phyloP scores from a whole-genome alignment of 2,888 invertebrate genomes.

The Cybosia mesomella region DNA sequence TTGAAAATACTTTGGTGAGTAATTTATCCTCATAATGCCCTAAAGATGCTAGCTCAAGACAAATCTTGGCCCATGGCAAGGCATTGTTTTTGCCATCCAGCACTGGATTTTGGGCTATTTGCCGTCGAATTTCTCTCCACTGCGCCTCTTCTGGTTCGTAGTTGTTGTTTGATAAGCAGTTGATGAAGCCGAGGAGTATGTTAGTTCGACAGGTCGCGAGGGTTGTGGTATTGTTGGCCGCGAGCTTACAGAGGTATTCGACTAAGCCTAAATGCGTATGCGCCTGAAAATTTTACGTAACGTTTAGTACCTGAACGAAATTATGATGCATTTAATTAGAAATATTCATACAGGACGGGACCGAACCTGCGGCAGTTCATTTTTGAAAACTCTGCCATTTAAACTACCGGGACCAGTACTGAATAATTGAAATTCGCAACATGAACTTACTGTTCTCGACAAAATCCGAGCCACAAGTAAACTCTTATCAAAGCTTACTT shows the following conservation, averaged over 20 bases:
- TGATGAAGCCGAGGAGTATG: constrained; percentile 82
- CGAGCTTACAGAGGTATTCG: constrained; percentile 85
- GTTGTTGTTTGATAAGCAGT: constrained; percentile 87
- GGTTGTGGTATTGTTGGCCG: constrained; percentile 70
- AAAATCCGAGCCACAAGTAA: constrained; percentile 83
- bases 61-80: constrained; percentile 85
- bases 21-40: constrained; percentile 86
- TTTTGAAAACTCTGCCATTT: too few species aligned
- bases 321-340: not conserved
- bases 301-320: not conserved
- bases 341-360: not conserved
- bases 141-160: constrained; percentile 83
- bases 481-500: constrained; percentile 82
- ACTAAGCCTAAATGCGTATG: constrained; percentile 87
- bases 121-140: constrained; percentile 82
- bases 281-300: constrained; percentile 65
- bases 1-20: constrained; percentile 82
- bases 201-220: constrained; percentile 73
- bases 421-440: not conserved
- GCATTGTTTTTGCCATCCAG: constrained; percentile 70
- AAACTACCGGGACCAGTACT: not conserved
- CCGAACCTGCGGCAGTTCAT: not conserved
- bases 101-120: constrained; percentile 75
- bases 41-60: constrained; percentile 86
- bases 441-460: constrained; percentile 85